Evolutionary conservation across 2,888 invertebrate genomes (phyloP).

Genomic region (Itoplectis maculator): DNA sequence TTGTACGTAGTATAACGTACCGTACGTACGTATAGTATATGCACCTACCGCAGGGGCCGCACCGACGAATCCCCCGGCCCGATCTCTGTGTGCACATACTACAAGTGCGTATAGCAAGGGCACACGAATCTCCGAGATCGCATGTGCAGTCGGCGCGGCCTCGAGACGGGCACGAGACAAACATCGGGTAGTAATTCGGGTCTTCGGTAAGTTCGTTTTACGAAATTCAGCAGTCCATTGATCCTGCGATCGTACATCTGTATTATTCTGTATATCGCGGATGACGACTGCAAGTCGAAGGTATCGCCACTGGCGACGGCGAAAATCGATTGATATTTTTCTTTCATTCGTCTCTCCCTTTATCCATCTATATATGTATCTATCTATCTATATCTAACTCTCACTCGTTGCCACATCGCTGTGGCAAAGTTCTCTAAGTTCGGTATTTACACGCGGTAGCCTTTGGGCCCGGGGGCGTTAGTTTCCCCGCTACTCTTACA

Average conservation of each 20-base stretch:
- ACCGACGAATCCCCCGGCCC: slow-evolving; percentile 34
- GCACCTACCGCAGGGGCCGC: neutral
- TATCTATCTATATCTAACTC: slow-evolving; percentile 2
- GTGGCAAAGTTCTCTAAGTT: slow-evolving; percentile 48
- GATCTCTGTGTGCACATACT: slow-evolving; percentile 31
- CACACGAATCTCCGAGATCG: slow-evolving; percentile 43
- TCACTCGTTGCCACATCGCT: slow-evolving; percentile 22
- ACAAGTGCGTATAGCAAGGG: slow-evolving; percentile 5
- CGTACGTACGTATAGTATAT: too few relatives aligned
- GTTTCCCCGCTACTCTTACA: slow-evolving; percentile 6
- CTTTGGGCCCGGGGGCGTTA: slow-evolving; percentile 14
- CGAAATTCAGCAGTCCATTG: too few relatives aligned
- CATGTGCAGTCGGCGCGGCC: slow-evolving; percentile 20
- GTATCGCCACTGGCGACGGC: too few relatives aligned
- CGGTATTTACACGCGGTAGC: slow-evolving; percentile 33
- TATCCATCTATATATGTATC: slow-evolving; percentile 2
- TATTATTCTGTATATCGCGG: neutral
- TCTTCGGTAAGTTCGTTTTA: too few relatives aligned
- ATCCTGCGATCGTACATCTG: too few relatives aligned
- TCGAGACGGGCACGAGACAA: neutral
- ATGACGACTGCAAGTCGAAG: too few relatives aligned
- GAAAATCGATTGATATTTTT: neutral
- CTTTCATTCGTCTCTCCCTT: neutral
- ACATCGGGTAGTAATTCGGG: too few relatives aligned
- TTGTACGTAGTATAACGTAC: neutral